Evolutionary conservation across 2,888 invertebrate species (phyloP).

Genomic region (Meiosimyza platycephala): DNA sequence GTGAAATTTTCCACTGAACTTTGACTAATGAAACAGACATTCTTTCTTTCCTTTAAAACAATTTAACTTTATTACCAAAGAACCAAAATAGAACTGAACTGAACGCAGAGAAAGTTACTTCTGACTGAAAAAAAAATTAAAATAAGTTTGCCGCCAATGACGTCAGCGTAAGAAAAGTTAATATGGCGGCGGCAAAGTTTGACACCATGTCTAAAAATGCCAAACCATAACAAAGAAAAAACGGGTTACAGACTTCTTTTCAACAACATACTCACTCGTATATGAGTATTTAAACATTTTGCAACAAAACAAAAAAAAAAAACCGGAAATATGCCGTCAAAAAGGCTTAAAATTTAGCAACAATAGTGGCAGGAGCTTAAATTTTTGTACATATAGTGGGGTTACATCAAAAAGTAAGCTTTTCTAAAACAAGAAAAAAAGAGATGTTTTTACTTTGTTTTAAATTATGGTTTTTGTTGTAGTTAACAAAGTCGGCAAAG

Average conservation of each 20-base stretch:
- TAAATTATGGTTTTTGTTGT: constrained; percentile 15
- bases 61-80: too few species aligned
- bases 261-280: neutral
- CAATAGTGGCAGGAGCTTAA: neutral
- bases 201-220: constrained; percentile 30
- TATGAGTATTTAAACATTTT: neutral
- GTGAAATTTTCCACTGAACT: too few species aligned
- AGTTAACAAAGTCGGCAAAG: constrained; percentile 50
- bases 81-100: too few species aligned
- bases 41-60: too few species aligned
- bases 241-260: constrained; percentile 32
- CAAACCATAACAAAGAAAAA: constrained; percentile 17
- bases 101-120: too few species aligned
- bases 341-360: neutral
- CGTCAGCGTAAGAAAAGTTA: neutral
- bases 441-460: constrained; percentile 11
- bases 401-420: neutral
- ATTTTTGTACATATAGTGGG: neutral
- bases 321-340: constrained; percentile 2
- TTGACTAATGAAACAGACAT: too few species aligned
- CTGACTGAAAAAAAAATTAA: too few species aligned
- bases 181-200: constrained; percentile 42
- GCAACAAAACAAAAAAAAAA: neutral
- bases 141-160: too few species aligned
- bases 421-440: constrained; percentile 7